Percentiles rank a stretch among this genome's conserved stretches.
phyloP scores from a whole-genome alignment of 2,888 invertebrate genomes.

The Dasypolia templi region DNA sequence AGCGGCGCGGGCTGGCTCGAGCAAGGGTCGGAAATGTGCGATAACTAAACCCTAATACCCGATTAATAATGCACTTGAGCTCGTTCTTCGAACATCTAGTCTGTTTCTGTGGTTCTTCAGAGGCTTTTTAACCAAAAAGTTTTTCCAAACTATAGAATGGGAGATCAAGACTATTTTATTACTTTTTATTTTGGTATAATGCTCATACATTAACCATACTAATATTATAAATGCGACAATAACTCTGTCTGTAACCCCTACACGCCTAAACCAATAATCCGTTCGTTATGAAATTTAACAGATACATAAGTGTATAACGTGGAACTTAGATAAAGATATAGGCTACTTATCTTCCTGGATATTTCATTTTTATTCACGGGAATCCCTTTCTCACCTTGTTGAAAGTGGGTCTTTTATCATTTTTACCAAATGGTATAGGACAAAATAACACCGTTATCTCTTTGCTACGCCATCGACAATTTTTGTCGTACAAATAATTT shows the following conservation, averaged over 20 bases:
- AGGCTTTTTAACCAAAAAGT: not conserved
- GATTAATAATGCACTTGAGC: not conserved
- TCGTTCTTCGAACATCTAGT: not conserved
- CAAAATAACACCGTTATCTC: conserved; percentile 58
- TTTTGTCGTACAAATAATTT: conserved; percentile 58
- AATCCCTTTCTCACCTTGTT: not conserved
- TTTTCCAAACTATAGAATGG: not conserved
- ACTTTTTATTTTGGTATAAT: not conserved
- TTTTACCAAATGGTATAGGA: not conserved
- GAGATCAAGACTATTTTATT: not conserved
- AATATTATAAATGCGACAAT: not conserved
- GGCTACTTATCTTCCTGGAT: not conserved
- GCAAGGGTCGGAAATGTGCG: too few relatives aligned
- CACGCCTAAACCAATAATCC: not conserved
- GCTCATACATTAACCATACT: not conserved
- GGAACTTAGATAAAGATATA: not conserved
- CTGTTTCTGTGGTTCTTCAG: not conserved
- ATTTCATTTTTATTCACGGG: too few relatives aligned
- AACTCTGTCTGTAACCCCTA: not conserved
- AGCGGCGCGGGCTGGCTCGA: too few relatives aligned
- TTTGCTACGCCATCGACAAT: conserved; percentile 54
- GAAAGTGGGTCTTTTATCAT: conserved; percentile 34
- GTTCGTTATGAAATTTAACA: not conserved
- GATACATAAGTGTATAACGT: not conserved
- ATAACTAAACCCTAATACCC: not conserved